Percentiles rank a stretch among this genome's conserved stretches.
phyloP scores from a whole-genome alignment of 2,113 vertebrate genomes.

The Nannospalax galili region DNA sequence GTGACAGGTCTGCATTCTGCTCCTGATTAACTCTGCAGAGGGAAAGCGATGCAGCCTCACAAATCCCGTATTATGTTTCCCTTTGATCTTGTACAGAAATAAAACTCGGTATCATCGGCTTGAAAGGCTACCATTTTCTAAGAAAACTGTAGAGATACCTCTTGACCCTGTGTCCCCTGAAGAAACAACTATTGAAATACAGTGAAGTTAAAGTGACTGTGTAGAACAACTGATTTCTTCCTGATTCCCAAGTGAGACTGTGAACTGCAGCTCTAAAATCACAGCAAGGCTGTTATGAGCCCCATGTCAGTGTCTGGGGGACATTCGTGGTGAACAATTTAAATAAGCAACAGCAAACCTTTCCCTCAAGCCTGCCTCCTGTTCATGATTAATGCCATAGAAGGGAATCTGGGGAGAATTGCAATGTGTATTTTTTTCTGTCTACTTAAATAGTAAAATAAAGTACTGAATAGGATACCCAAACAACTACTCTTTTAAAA shows the following conservation, averaged over 20 bases:
- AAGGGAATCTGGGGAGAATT: neutral
- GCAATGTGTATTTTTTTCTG: constrained; percentile 49
- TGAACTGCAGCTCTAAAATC: neutral
- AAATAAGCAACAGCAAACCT: constrained; percentile 37
- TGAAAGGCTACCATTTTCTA: neutral
- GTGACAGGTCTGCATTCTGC: neutral
- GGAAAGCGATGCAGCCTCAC: neutral
- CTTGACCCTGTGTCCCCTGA: neutral
- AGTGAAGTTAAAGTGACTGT: neutral
- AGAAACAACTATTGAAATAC: neutral
- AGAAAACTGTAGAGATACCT: neutral
- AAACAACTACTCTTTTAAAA: neutral
- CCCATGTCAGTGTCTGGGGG: neutral
- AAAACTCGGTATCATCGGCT: neutral
- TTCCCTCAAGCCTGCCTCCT: neutral
- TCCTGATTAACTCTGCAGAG: neutral
- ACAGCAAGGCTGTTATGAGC: neutral
- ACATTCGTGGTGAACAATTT: neutral
- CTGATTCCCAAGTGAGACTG: neutral
- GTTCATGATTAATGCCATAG: neutral
- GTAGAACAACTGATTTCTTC: neutral
- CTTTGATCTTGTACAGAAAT: neutral
- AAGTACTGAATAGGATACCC: constrained; percentile 7
- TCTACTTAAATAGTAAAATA: constrained; percentile 58
- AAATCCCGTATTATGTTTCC: neutral